Evolutionary conservation across 1,140 invertebrate genomes (phyloP).

Genomic region (Penaeus indicus): DNA sequence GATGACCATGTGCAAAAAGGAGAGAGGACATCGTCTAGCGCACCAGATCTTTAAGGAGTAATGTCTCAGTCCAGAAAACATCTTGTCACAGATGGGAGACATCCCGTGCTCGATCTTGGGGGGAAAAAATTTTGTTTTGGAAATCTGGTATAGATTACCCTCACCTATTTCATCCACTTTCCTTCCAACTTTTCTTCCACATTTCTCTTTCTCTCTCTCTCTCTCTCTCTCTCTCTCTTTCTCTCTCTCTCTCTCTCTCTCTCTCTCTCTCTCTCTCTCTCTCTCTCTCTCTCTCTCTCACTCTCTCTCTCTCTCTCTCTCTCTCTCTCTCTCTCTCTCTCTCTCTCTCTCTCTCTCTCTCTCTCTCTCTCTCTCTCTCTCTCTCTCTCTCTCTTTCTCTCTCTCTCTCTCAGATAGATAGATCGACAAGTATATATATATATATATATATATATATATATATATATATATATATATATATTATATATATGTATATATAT

Average conservation of each 20-base stretch:
- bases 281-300: neutral
- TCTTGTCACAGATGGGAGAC: no score
- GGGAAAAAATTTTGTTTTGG: no score
- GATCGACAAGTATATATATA: neutral
- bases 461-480: no score
- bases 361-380: conserved; percentile 40
- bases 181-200: neutral
- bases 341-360: conserved; percentile 20
- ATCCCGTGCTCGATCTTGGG: no score
- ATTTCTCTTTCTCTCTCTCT: neutral
- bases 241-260: neutral
- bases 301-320: conserved; percentile 13
- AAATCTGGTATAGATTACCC: no score
- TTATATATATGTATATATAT: no score
- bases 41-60: no score
- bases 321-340: conserved; percentile 23
- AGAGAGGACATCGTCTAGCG: no score
- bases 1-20: neutral
- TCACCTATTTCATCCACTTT: no score
- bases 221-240: neutral
- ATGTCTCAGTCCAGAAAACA: no score
- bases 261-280: conserved; percentile 1
- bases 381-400: conserved; percentile 10
- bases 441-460: conserved; percentile 9
- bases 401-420: conserved; percentile 15